These are phyloP conservation scores for Odontophorus gujanensis DNA, from an alignment of 2,113 vertebrate species.

Conservation along the genomic window DNA sequence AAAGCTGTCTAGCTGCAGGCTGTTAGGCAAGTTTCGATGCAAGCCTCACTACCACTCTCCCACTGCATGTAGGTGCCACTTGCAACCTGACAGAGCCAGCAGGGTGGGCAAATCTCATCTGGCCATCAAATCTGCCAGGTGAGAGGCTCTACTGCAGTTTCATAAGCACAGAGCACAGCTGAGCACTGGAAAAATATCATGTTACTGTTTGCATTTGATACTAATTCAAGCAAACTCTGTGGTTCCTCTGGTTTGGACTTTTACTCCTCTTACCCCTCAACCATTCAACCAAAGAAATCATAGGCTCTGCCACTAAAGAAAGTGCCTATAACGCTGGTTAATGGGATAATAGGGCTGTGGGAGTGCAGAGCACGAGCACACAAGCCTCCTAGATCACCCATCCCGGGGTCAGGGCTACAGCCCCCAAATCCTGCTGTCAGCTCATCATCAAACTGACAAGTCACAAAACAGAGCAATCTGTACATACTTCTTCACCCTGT, in stretches of 20 bases:
- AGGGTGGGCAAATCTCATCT: slow-evolving; percentile 9
- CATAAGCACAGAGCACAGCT: neutral
- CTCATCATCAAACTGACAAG: neutral
- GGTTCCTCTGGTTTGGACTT: neutral
- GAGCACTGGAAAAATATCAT: neutral
- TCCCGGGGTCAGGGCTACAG: neutral
- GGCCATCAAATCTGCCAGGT: neutral
- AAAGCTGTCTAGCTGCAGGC: slow-evolving; percentile 58
- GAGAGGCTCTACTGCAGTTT: neutral
- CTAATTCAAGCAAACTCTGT: neutral
- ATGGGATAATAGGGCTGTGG: neutral
- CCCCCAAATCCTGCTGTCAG: neutral
- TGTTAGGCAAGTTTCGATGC: slow-evolving; percentile 50
- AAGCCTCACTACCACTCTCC: neutral
- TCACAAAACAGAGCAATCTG: neutral
- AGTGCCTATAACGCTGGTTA: neutral
- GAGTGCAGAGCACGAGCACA: neutral
- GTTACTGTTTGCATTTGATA: neutral
- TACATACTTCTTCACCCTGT: neutral
- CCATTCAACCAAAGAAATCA: neutral
- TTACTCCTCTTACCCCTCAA: neutral
- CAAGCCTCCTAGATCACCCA: neutral
- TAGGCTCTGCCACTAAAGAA: neutral
- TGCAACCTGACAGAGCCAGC: neutral
- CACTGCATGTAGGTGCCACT: neutral